A percentile compares a stretch with the other conserved stretches of the same genome.
Conservation (phyloP, 1,140 invertebrate genomes). For the Acromyrmex echinatior region DNA sequence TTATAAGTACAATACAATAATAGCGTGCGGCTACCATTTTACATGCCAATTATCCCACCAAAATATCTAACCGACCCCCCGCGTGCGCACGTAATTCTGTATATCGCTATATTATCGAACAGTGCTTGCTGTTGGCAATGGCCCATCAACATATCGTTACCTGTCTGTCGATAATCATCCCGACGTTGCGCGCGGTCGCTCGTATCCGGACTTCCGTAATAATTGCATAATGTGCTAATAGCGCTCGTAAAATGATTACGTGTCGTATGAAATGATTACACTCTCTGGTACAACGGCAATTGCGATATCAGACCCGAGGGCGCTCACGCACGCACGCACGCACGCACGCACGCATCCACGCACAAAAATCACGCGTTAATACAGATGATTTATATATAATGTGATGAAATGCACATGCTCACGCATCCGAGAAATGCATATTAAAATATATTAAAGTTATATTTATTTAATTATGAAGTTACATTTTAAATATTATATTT, state of each 20-base stretch:
- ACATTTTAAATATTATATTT: not conserved
- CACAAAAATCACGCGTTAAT: constrained; percentile 28
- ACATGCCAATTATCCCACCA: constrained; percentile 50
- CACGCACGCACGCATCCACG: not conserved
- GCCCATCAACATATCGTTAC: constrained; percentile 60
- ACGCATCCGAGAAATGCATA: not conserved
- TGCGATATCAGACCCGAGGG: constrained; percentile 12
- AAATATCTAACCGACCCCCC: constrained; percentile 44
- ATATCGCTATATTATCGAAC: constrained; percentile 41
- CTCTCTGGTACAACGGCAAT: constrained; percentile 15
- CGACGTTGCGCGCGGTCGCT: constrained; percentile 32
- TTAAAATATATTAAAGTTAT: not conserved
- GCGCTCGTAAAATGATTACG: constrained; percentile 61
- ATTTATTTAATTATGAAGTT: not conserved
- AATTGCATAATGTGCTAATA: constrained; percentile 64
- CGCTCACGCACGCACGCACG: not conserved
- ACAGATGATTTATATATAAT: constrained; percentile 23
- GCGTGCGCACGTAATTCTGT: not conserved
- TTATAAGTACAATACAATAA: constrained; percentile 47
- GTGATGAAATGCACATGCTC: not conserved
- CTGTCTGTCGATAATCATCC: constrained; percentile 63
- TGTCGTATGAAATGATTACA: constrained; percentile 62
- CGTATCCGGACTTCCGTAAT: constrained; percentile 60
- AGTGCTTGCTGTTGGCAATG: constrained; percentile 27
- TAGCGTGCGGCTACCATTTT: constrained; percentile 27